These are phyloP conservation scores for Hippocampus mohnikei DNA, from an alignment of 2,113 vertebrate genomes.

Conservation along the genomic window DNA sequence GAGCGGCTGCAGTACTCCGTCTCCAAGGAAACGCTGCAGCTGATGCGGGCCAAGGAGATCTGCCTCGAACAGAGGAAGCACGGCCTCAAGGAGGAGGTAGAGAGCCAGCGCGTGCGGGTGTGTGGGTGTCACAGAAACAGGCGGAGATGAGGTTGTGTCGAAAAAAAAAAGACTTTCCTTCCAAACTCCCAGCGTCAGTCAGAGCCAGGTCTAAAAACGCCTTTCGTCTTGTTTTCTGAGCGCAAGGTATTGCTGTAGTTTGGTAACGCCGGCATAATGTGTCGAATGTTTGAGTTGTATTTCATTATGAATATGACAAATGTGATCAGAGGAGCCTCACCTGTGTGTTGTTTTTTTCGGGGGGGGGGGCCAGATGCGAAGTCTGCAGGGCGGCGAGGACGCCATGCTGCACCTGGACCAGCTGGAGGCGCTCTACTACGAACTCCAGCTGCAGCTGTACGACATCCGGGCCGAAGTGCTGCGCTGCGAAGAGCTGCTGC, in stretches of 20 bases:
- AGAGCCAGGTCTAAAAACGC: no score
- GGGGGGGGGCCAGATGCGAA: conserved; percentile 81
- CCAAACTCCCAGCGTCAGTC: no score
- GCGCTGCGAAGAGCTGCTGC: conserved; percentile 90
- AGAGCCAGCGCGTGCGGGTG: no score
- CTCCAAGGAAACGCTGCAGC: conserved; percentile 94
- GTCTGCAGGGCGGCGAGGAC: conserved; percentile 85
- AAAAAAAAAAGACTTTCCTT: no score
- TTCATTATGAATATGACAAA: not conserved
- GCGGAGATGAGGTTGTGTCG: no score
- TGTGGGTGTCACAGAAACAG: no score
- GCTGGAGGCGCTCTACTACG: conserved; percentile 94
- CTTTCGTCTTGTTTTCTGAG: no score
- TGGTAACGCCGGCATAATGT: no score
- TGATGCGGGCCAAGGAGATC: conserved; percentile 97
- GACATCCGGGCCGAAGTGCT: conserved; percentile 95
- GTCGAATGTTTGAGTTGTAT: no score
- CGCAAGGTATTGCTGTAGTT: no score
- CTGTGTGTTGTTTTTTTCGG: not conserved
- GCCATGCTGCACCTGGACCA: conserved; percentile 87
- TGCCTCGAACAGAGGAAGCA: conserved; percentile 95
- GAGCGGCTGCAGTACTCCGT: conserved; percentile 90
- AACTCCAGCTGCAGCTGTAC: conserved; percentile 93
- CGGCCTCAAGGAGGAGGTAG: conserved; percentile 88
- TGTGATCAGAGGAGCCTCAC: not conserved